phyloP scores from a whole-genome alignment of 2,888 invertebrate species.

The Alsophila aescularia region DNA sequence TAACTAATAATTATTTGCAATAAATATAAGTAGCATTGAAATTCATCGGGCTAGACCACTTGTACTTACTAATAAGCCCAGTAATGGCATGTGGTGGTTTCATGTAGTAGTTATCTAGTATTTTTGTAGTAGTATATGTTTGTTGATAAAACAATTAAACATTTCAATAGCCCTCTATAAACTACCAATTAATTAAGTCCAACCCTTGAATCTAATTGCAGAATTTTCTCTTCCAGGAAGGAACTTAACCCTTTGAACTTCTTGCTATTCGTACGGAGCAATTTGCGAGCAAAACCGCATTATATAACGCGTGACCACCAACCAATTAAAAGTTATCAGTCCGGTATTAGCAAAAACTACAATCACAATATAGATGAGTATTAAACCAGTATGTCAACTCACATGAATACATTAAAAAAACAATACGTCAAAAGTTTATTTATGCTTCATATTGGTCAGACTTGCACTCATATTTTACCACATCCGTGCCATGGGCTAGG shows the following conservation, averaged over 20 bases:
- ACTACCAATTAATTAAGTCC: background rate
- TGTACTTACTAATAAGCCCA: too few relatives aligned
- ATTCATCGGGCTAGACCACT: too few relatives aligned
- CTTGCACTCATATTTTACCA: too few relatives aligned
- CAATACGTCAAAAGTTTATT: too few relatives aligned
- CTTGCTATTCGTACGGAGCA: conserved; percentile 24
- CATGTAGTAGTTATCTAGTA: too few relatives aligned
- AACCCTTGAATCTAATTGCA: conserved; percentile 4
- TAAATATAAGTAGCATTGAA: too few relatives aligned
- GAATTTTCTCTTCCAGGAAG: conserved; percentile 9
- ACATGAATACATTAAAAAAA: background rate
- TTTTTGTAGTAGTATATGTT: too few relatives aligned
- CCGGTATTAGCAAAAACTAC: conserved; percentile 69
- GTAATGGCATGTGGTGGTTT: too few relatives aligned
- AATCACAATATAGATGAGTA: conserved; percentile 5
- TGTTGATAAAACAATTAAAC: too few relatives aligned
- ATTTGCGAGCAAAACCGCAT: conserved; percentile 38
- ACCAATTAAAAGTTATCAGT: conserved; percentile 70
- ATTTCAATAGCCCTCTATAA: background rate
- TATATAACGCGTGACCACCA: conserved; percentile 51
- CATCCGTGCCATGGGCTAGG: background rate
- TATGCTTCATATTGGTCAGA: too few relatives aligned
- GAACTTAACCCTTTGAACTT: conserved; percentile 18
- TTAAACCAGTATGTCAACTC: conserved; percentile 10
- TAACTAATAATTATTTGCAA: too few relatives aligned